These are phyloP conservation scores for Cheilosia grossa DNA, from an alignment of 2,888 invertebrate genomes.

Conservation along the genomic window DNA sequence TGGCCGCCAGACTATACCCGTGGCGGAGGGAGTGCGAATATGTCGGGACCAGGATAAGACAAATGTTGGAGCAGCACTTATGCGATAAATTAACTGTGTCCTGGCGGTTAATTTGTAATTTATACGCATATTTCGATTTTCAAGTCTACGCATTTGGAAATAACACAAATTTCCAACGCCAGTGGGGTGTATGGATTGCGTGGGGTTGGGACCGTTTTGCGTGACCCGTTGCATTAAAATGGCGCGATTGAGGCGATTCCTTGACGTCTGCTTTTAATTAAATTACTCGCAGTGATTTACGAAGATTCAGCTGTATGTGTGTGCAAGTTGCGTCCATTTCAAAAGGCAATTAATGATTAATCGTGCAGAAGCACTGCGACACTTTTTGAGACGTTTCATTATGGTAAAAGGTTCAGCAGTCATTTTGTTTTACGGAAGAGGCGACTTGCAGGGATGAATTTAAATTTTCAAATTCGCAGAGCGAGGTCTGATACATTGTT, in stretches of 20 bases:
- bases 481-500: no score
- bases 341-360: slow-evolving; percentile 21
- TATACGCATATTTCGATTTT: slow-evolving; percentile 69
- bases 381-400: slow-evolving; percentile 23
- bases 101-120: slow-evolving; percentile 73
- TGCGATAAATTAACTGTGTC: slow-evolving; percentile 69
- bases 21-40: not conserved
- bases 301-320: slow-evolving; percentile 5
- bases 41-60: slow-evolving; percentile 59
- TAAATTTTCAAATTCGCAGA: not conserved
- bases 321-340: slow-evolving; percentile 22
- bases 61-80: slow-evolving; percentile 59
- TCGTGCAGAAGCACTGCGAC: slow-evolving; percentile 25
- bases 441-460: slow-evolving; percentile 12
- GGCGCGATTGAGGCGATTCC: not conserved
- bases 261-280: slow-evolving; percentile 55
- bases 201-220: not conserved
- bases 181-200: no score
- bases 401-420: slow-evolving; percentile 16
- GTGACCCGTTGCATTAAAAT: not conserved
- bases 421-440: not conserved
- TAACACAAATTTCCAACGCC: slow-evolving; percentile 24
- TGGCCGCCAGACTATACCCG: not conserved
- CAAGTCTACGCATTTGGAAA: slow-evolving; percentile 62
- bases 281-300: slow-evolving; percentile 60